phyloP scores from a whole-genome alignment of 1,140 invertebrate species.

The Drosophila hydei region DNA sequence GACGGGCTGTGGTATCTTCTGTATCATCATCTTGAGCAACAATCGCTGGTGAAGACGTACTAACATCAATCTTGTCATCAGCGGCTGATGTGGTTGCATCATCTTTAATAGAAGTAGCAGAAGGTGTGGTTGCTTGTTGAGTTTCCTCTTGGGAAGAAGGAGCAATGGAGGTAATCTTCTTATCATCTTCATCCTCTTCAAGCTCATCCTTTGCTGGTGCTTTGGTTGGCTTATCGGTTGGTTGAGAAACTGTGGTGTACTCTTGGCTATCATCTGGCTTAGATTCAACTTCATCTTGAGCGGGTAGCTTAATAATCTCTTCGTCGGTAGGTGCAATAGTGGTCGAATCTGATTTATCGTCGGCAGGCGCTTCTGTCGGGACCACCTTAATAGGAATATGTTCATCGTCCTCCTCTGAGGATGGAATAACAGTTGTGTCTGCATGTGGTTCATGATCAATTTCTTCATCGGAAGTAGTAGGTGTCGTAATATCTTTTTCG shows the following conservation, averaged over 20 bases:
- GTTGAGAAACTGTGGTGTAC: slow-evolving; percentile 17
- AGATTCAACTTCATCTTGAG: slow-evolving; percentile 1
- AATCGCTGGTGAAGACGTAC: slow-evolving; percentile 15
- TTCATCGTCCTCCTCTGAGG: slow-evolving; percentile 39
- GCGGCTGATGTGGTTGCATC: slow-evolving; percentile 33
- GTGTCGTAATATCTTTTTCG: slow-evolving; percentile 29
- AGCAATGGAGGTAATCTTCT: slow-evolving; percentile 19
- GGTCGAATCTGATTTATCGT: slow-evolving; percentile 14
- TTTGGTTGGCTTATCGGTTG: slow-evolving; percentile 12
- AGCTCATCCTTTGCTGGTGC: slow-evolving; percentile 31
- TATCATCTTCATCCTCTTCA: slow-evolving; percentile 9
- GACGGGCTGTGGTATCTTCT: slow-evolving; percentile 34
- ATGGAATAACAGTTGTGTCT: slow-evolving; percentile 34
- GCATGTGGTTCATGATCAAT: slow-evolving; percentile 22
- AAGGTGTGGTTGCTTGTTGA: slow-evolving; percentile 30
- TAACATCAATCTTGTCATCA: slow-evolving; percentile 35
- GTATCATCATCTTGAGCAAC: slow-evolving; percentile 47
- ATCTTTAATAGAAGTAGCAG: slow-evolving; percentile 7
- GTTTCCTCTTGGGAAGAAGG: slow-evolving; percentile 31
- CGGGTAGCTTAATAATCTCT: slow-evolving; percentile 14
- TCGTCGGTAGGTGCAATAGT: slow-evolving; percentile 27
- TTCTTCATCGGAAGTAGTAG: slow-evolving; percentile 10
- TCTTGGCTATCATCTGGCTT: slow-evolving; percentile 24
- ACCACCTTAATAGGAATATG: background rate
- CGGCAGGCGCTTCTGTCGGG: slow-evolving; percentile 12